These are phyloP conservation scores for Verasper variegatus DNA, from an alignment of 2,113 vertebrate species.

Conservation along the genomic window DNA sequence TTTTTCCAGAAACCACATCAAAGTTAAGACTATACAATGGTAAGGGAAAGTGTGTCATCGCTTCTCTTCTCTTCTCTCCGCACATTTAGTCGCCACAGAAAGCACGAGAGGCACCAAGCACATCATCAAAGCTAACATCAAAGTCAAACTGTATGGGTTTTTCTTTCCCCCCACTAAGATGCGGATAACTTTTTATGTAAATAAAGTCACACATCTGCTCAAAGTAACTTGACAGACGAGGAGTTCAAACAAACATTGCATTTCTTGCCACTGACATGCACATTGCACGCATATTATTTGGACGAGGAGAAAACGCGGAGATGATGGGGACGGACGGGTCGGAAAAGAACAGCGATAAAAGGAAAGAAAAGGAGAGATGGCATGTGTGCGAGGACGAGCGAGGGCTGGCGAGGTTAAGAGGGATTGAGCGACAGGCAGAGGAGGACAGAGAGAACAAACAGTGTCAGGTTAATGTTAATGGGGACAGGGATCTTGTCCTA, in stretches of 20 bases:
- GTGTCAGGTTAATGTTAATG: conserved; percentile 68
- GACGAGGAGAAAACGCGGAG: conserved; percentile 7
- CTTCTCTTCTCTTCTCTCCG: conserved; percentile 3
- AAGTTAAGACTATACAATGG: too few relatives aligned
- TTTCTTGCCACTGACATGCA: conserved; percentile 51
- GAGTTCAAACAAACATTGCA: conserved; percentile 57
- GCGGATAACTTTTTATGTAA: conserved; percentile 65
- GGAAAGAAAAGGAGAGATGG: not conserved
- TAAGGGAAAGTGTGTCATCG: not conserved
- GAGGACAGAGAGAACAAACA: conserved; percentile 54
- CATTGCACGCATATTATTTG: conserved; percentile 35
- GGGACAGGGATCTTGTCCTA: conserved; percentile 58
- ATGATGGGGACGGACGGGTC: conserved; percentile 18
- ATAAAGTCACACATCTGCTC: conserved; percentile 60
- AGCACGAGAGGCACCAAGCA: not conserved
- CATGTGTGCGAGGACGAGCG: not conserved
- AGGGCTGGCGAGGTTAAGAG: not conserved
- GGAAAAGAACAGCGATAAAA: not conserved
- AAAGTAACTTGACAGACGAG: conserved; percentile 36
- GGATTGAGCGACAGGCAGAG: conserved; percentile 1
- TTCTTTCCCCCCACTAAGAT: conserved; percentile 15
- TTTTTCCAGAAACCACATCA: not conserved
- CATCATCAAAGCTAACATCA: conserved; percentile 63
- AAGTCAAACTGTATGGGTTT: conserved; percentile 50
- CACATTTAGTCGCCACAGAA: conserved; percentile 15